A percentile compares a stretch with the other conserved stretches of the same genome.
phyloP scores from a whole-genome alignment of 2,113 vertebrate genomes.

The Catagonus wagneri region DNA sequence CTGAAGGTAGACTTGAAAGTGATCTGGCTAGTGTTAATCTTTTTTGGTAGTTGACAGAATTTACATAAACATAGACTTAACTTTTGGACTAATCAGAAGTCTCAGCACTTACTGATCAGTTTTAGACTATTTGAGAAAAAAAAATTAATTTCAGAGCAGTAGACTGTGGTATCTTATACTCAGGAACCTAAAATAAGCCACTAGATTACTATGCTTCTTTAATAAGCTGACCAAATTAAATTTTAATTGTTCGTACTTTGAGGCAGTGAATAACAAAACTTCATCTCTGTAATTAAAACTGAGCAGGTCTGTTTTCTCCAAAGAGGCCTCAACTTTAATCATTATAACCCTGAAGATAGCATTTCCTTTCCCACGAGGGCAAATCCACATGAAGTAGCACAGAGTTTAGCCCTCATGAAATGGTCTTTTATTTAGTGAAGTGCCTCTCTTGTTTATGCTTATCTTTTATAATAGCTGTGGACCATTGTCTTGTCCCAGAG shows the following conservation, averaged over 20 bases:
- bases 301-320: conserved; percentile 23
- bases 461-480: not conserved
- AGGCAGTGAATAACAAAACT: conserved; percentile 19
- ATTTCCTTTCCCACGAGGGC: not conserved
- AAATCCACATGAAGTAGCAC: not conserved
- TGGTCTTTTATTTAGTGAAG: not conserved
- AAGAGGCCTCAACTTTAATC: conserved; percentile 12
- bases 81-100: not conserved
- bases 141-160: not conserved
- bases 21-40: not conserved
- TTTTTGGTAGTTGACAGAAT: not conserved
- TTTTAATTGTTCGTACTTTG: not conserved
- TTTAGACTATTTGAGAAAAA: not conserved
- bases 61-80: not conserved
- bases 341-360: conserved; percentile 3
- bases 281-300: conserved; percentile 47
- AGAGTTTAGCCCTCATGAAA: not conserved
- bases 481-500: not conserved
- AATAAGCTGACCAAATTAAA: conserved; percentile 49
- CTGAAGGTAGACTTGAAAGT: not conserved
- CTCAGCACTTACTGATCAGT: not conserved
- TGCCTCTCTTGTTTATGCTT: not conserved
- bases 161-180: not conserved
- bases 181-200: conserved; percentile 13
- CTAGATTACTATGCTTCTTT: not conserved